Conservation (phyloP, 2,113 vertebrate species). For the Apodemus speciosus region DNA sequence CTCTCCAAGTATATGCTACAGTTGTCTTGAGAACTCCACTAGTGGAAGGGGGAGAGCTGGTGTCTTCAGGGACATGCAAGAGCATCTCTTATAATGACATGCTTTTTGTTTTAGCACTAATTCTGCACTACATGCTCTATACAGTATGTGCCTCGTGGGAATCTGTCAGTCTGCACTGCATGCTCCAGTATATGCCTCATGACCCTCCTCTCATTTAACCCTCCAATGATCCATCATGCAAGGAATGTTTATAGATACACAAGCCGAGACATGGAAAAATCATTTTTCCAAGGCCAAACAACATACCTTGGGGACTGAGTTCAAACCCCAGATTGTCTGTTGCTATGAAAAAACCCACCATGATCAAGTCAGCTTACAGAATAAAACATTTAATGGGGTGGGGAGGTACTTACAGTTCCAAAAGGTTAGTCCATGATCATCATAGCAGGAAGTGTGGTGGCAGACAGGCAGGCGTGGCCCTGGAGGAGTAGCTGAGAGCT, state of each 20-base stretch:
- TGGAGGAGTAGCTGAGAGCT: not conserved
- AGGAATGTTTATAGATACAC: not conserved
- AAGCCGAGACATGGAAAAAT: not conserved
- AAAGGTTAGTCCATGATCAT: not conserved
- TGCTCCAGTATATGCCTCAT: not conserved
- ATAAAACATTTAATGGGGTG: not conserved
- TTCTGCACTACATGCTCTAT: not conserved
- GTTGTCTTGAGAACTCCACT: not conserved
- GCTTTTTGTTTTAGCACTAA: not conserved
- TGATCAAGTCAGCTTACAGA: not conserved
- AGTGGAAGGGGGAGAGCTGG: too few relatives aligned
- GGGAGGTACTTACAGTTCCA: too few relatives aligned
- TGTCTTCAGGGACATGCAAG: too few relatives aligned
- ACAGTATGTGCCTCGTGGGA: not conserved
- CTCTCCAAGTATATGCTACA: not conserved
- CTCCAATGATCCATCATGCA: not conserved
- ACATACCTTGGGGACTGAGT: not conserved
- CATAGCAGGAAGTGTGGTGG: not conserved
- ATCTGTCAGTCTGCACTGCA: not conserved
- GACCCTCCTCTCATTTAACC: not conserved
- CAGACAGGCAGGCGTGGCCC: not conserved
- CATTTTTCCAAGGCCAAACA: not conserved
- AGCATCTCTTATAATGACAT: not conserved
- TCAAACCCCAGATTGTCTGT: not conserved
- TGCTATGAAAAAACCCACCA: not conserved